Evolutionary conservation across 53 echinoderm and acorn worm species (phyloP), one percentile per base, ranked within the genome.

Genomic region (Apostichopus leukothele): DNA sequence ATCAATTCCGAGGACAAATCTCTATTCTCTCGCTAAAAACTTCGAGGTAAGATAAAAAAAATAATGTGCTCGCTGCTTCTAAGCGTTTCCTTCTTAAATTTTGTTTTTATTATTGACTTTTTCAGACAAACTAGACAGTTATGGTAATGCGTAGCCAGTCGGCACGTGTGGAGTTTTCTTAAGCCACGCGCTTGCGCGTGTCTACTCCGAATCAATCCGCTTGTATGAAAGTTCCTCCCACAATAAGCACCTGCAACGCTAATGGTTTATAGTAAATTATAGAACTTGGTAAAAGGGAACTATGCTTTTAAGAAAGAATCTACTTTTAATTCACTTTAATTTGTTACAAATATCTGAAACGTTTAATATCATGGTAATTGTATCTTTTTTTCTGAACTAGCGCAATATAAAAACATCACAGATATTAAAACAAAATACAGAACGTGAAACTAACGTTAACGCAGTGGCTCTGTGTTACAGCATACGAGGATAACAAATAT

Each of bases 121-220:
- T 19, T 71, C 71, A 71, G 71, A 71, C 71, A 71, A 71, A 71
- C 71, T 71, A 71, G 71, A 71, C 71, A 71, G 20, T 71, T 71
- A 71, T 71, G 71, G 71, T 71, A 71, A 71, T 71, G 71, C 71
- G 71, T 71, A 71, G 20, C 71, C 71, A 71, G 71, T 71, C 71
- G n/a, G 23, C 22, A 81, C 55, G 55, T 59, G 81, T 81, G 81
- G 19, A 22, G 59, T 21, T 7, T 81, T 81, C 59, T 81, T n/a
- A 55, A 81, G 81, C 22, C 81, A 81, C 81, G 81, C 81, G 81
- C 81, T 54, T 81, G 81, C 81, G 81, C 81, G 81, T 81, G 81
- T 23, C 53, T 81, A 81, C n/a, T 81, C 54, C 55, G 59, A 81
- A 81, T 81, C 54, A 81, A 55, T 81, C 81, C 81, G 81, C 81